Conservation (phyloP, 2,888 invertebrate species). For the Pimpla rufipes region DNA sequence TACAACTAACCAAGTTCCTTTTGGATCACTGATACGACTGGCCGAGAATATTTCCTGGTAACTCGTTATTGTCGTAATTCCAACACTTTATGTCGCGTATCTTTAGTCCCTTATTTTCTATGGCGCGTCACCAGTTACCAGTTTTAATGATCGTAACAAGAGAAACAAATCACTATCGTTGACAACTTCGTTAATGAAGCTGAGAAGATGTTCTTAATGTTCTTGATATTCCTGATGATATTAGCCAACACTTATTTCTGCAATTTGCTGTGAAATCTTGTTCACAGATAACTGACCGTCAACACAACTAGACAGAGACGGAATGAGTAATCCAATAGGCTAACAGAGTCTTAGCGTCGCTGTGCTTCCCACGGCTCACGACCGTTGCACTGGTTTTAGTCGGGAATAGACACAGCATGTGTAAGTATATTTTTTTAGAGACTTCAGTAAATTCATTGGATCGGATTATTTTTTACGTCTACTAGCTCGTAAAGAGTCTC, state of each 20-base stretch:
- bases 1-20: constrained; percentile 1
- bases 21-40: constrained; percentile 14
- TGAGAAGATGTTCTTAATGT: neutral
- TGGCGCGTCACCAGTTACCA: neutral
- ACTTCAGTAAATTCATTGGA: no score
- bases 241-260: neutral
- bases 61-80: neutral
- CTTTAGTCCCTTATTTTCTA: neutral
- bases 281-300: no score
- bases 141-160: no score
- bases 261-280: neutral
- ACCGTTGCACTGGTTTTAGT: neutral
- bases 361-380: constrained; percentile 23
- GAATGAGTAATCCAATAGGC: no score
- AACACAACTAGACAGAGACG: no score
- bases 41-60: neutral
- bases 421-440: neutral
- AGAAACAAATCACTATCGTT: neutral
- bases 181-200: neutral
- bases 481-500: no score
- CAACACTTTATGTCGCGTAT: neutral
- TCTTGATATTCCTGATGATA: neutral
- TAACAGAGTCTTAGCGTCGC: neutral
- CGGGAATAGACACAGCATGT: neutral
- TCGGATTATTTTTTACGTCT: no score